phyloP scores from a whole-genome alignment of 2,113 vertebrate genomes.

The Apodemus sylvaticus region DNA sequence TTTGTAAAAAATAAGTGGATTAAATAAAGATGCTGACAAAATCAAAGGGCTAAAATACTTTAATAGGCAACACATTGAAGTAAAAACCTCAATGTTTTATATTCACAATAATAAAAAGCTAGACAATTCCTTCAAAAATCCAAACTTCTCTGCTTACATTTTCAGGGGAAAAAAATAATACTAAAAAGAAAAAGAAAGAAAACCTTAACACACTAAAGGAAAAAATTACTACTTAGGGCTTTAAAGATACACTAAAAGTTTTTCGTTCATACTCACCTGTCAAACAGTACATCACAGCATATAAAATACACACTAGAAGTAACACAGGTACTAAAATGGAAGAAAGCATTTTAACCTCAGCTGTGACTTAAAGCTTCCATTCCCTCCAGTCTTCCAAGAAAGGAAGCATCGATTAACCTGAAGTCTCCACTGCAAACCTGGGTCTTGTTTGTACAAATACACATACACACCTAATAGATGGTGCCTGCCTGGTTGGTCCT shows the following conservation, averaged over 20 bases:
- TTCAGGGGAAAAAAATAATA: conserved; percentile 37
- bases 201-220: conserved; percentile 23
- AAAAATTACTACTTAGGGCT: neutral
- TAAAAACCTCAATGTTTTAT: conserved; percentile 17
- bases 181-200: neutral
- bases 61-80: conserved; percentile 36
- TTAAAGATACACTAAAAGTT: conserved; percentile 19
- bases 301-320: neutral
- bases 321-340: neutral
- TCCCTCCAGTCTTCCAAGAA: neutral
- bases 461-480: no score
- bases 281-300: neutral
- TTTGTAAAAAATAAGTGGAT: neutral
- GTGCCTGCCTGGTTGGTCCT: neutral
- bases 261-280: neutral
- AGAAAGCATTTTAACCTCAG: neutral
- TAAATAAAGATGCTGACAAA: neutral
- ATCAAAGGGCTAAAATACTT: neutral
- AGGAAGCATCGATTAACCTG: neutral
- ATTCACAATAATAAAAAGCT: conserved; percentile 44
- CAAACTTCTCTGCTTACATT: conserved; percentile 26
- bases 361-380: neutral
- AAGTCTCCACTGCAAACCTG: neutral
- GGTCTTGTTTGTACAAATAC: neutral
- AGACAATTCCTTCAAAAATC: conserved; percentile 16